A percentile compares a stretch with the other conserved stretches of the same genome.
These are phyloP conservation scores for Serinus canaria DNA, from an alignment of 2,113 vertebrate species.

Conservation along the genomic window DNA sequence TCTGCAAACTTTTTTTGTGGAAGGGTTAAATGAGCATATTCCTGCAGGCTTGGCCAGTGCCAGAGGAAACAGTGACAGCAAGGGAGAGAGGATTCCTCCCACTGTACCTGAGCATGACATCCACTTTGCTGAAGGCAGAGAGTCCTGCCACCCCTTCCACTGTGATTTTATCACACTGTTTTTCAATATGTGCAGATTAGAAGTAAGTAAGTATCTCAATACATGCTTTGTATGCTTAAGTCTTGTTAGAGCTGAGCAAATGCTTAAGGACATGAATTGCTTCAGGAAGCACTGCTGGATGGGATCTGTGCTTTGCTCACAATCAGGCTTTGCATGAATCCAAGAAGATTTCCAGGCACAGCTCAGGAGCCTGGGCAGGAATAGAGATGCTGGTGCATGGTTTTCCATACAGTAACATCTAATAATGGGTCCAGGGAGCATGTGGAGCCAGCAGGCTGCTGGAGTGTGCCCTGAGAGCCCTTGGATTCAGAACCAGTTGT, in stretches of 20 bases:
- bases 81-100: not conserved
- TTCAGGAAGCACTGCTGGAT: not conserved
- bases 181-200: not conserved
- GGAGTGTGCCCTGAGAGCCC: not conserved
- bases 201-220: not conserved
- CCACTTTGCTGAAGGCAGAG: not conserved
- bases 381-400: not conserved
- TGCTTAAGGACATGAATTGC: not conserved
- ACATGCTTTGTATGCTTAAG: not conserved
- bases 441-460: fast-evolving
- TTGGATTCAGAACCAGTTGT: not conserved
- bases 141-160: not conserved
- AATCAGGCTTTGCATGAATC: not conserved
- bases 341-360: not conserved
- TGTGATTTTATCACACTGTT: not conserved
- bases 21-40: not conserved
- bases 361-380: not conserved
- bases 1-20: not conserved
- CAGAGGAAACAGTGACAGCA: not conserved
- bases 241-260: not conserved
- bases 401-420: not conserved
- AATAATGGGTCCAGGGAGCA: not conserved
- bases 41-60: not conserved
- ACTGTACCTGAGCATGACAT: not conserved
- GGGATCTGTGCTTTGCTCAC: not conserved